Evolutionary conservation across 2,888 invertebrate genomes (phyloP), one percentile per base, ranked within the genome.

Genomic region (Seira musarum): DNA sequence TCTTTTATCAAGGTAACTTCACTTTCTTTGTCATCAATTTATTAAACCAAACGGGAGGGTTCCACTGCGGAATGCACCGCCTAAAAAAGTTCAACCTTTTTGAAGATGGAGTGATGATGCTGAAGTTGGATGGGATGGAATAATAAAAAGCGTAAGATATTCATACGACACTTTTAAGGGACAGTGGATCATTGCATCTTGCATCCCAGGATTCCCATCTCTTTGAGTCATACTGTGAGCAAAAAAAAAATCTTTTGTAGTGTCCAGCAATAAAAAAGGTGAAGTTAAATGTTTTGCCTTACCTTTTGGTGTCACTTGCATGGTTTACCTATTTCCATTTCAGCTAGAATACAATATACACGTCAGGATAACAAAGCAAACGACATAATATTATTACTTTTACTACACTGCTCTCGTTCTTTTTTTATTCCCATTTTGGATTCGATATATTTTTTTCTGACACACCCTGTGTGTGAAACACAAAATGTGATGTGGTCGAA

Each of bases 31-130:
- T 8, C 69, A 69, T 69, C 76, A 69, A 76, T 69, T 68, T 68
- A 66, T 76, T 76, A 76, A 40, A 76, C 22, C 46, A 72, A 64
- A 64, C 76, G 49, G 35, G 76, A 64, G 76, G 76, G 76, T 76
- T 76, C 69, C 76, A 63, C 53, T 35, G 13, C 61, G 76, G 76
- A 76, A 76, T 76, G 69, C 15, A 46, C 64, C 64, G 68, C 60
- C 75, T 75, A 5, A 25, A 64, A 72, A 72, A 46, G 13, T 46
- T 10, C 8, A 13, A 19, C 6, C 30, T 30, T 19, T n/a, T n/a
- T n/a, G n/a, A n/a, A n/a, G n/a, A n/a, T n/a, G n/a, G n/a, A n/a
- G n/a, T n/a, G n/a, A n/a, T n/a, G n/a, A n/a, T n/a, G n/a, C n/a
- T n/a, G n/a, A n/a, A n/a, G n/a, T n/a, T n/a, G n/a, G n/a, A n/a